Percentiles rank a stretch among this genome's conserved stretches.
Evolutionary conservation across 2,113 vertebrate species (phyloP).

Genomic region (Bubo blakistoni): DNA sequence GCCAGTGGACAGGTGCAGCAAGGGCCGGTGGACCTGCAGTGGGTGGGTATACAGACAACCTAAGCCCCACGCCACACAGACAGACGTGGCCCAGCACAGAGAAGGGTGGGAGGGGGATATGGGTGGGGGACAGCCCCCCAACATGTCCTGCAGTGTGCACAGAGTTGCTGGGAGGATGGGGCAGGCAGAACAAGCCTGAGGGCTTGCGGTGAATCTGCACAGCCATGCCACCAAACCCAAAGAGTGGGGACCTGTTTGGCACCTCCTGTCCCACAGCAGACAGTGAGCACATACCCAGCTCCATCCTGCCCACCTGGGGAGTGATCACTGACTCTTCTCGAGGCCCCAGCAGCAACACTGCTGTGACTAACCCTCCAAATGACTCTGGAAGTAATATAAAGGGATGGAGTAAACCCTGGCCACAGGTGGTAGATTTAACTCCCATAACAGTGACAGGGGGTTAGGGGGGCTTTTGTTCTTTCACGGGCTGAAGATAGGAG

Average conservation of each 20-base stretch:
- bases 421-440: background rate
- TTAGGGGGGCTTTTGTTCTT: background rate
- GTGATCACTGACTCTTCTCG: background rate
- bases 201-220: background rate
- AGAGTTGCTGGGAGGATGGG: background rate
- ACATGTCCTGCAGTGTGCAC: background rate
- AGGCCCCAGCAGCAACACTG: too few species aligned
- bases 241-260: background rate
- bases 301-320: background rate
- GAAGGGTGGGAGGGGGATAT: background rate
- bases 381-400: background rate
- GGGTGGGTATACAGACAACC: background rate
- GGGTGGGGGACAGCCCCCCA: background rate
- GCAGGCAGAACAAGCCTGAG: background rate
- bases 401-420: background rate
- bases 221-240: background rate
- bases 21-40: background rate
- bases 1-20: background rate
- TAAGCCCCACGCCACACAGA: background rate
- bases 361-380: background rate
- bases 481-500: background rate
- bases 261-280: background rate
- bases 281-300: accelerated
- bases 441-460: too few species aligned
- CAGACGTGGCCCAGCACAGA: background rate